Evolutionary conservation across 2,113 vertebrate genomes (phyloP).

Genomic region (Neopipo cinnamomea): DNA sequence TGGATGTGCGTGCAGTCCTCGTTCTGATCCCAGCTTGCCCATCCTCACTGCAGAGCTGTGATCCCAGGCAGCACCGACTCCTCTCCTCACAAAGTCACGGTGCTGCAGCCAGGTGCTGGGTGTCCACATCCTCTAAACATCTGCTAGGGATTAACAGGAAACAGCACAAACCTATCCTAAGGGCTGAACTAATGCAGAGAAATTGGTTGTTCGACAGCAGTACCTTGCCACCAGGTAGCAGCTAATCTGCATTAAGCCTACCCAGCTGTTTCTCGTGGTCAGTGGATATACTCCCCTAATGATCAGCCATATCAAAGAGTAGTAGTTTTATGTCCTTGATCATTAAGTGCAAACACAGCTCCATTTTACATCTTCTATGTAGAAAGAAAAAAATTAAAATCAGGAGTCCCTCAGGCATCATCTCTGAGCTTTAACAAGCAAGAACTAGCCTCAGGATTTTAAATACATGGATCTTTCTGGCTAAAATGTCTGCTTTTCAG

Average conservation of each 20-base stretch:
- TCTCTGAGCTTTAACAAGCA: conserved; percentile 10
- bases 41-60: rapidly evolving
- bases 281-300: background rate
- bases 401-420: background rate
- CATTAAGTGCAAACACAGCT: background rate
- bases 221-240: background rate
- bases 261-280: background rate
- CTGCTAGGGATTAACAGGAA: conserved; percentile 1
- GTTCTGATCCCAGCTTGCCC: background rate
- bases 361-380: background rate
- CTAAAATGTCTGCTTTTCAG: background rate
- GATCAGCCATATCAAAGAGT: background rate
- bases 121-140: background rate
- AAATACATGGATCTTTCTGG: background rate
- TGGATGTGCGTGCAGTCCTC: rapidly evolving
- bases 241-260: conserved; percentile 19
- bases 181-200: background rate
- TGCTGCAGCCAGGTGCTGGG: background rate
- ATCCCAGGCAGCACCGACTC: rapidly evolving
- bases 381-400: background rate
- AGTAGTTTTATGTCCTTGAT: background rate
- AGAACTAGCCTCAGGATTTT: background rate
- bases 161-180: background rate
- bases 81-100: background rate
- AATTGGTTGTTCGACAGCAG: background rate